Evolutionary conservation across 1,140 invertebrate species (phyloP).

Genomic region (Saccostrea glomerata): DNA sequence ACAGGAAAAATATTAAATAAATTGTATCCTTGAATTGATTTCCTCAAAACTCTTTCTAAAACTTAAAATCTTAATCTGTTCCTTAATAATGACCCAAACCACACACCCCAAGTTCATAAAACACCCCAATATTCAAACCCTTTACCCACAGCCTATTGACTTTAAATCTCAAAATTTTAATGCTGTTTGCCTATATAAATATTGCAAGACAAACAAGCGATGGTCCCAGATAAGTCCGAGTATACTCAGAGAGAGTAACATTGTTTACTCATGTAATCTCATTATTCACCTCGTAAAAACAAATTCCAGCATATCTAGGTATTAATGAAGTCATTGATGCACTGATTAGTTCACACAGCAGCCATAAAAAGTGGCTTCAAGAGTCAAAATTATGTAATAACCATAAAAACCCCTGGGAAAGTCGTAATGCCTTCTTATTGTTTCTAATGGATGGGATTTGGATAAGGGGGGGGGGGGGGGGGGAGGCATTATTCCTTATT

Average conservation of each 20-base stretch:
- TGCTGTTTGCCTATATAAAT: conserved; percentile 36
- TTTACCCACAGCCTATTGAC: background rate
- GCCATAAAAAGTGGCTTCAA: background rate
- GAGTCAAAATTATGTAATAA: background rate
- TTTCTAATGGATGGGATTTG: no score
- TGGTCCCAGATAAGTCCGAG: background rate
- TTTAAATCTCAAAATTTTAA: conserved; percentile 33
- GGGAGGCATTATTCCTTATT: no score
- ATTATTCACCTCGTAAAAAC: conserved; percentile 29
- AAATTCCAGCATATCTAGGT: background rate
- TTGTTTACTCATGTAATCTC: conserved; percentile 19
- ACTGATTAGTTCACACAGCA: background rate
- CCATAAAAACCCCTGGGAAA: no score
- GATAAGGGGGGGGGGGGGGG: no score
- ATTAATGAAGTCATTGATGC: conserved; percentile 1
- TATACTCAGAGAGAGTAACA: conserved; percentile 12
- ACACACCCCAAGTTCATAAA: background rate
- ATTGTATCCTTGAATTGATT: no score
- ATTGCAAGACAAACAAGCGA: conserved; percentile 24
- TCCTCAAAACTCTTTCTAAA: no score
- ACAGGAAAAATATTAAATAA: background rate
- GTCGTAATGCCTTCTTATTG: no score
- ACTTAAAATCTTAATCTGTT: background rate
- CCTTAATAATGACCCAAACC: background rate
- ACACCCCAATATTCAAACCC: background rate